These are phyloP conservation scores for Neostethus bicornis DNA, from an alignment of 2,797 vertebrate species.

Conservation along the genomic window DNA sequence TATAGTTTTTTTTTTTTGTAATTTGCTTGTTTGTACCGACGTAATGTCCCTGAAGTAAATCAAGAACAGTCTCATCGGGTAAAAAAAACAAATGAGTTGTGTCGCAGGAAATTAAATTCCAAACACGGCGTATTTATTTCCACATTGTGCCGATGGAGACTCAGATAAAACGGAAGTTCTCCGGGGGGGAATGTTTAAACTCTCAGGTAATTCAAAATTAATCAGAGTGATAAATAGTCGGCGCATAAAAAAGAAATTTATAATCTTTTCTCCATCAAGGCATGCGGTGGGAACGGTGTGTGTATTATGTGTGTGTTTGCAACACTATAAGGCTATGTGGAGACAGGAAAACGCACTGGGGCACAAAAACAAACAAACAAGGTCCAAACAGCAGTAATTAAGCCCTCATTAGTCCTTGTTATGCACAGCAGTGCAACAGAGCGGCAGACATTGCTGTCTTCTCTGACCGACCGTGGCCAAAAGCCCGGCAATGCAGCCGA, in stretches of 20 bases:
- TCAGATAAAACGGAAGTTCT: slow-evolving; percentile 10
- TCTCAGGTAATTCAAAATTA: slow-evolving; percentile 27
- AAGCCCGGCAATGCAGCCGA: slow-evolving; percentile 21
- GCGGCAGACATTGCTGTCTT: slow-evolving; percentile 48
- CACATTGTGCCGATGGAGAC: slow-evolving; percentile 11
- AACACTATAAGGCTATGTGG: neutral
- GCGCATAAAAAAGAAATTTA: slow-evolving; percentile 7
- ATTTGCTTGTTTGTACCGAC: slow-evolving; percentile 30
- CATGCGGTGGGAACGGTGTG: slow-evolving; percentile 21
- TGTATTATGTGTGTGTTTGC: neutral
- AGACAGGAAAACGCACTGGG: slow-evolving; percentile 55
- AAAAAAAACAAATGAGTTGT: slow-evolving; percentile 28
- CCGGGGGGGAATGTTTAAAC: slow-evolving; percentile 2
- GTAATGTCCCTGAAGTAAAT: slow-evolving; percentile 41
- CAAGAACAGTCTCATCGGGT: slow-evolving; percentile 42
- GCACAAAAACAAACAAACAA: slow-evolving; percentile 74
- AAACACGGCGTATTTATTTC: slow-evolving; percentile 4
- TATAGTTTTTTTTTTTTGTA: neutral
- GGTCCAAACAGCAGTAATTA: slow-evolving; percentile 61
- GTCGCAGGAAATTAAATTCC: slow-evolving; percentile 50
- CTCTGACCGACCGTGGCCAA: slow-evolving; percentile 26
- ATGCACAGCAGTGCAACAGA: slow-evolving; percentile 52
- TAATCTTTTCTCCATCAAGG: slow-evolving; percentile 25
- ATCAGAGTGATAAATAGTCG: slow-evolving; percentile 11
- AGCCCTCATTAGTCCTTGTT: slow-evolving; percentile 70